Evolutionary conservation across 2,888 invertebrate genomes (phyloP).

Genomic region (Agriotes lineatus): DNA sequence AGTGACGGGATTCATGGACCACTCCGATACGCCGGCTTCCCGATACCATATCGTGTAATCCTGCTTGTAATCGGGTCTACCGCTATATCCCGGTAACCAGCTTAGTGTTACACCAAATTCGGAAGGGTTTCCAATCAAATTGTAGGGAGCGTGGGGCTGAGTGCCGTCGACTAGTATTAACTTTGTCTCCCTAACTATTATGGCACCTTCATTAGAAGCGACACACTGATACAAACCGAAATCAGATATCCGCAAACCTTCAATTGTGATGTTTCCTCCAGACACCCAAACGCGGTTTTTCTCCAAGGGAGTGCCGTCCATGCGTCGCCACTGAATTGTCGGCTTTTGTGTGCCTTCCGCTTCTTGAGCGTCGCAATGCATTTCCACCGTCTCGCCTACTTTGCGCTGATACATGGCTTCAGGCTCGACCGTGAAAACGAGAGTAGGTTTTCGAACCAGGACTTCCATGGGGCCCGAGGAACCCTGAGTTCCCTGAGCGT

Average conservation of each 20-base stretch:
- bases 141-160: slow-evolving; percentile 97
- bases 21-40: slow-evolving; percentile 88
- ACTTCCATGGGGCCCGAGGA: slow-evolving; percentile 84
- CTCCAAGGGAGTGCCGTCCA: slow-evolving; percentile 85
- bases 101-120: slow-evolving; percentile 91
- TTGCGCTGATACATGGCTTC: slow-evolving; percentile 92
- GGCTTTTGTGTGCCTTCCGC: slow-evolving; percentile 94
- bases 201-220: slow-evolving; percentile 94
- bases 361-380: slow-evolving; percentile 94
- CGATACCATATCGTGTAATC: slow-evolving; percentile 96
- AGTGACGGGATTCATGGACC: slow-evolving; percentile 94
- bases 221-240: slow-evolving; percentile 97
- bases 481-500: slow-evolving; percentile 94
- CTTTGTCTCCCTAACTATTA: slow-evolving; percentile 91
- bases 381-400: slow-evolving; percentile 90
- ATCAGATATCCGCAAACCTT: slow-evolving; percentile 87
- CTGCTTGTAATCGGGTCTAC: slow-evolving; percentile 94
- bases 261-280: slow-evolving; percentile 93
- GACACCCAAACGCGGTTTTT: slow-evolving; percentile 82
- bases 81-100: slow-evolving; percentile 96
- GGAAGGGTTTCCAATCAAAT: slow-evolving; percentile 89
- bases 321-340: slow-evolving; percentile 90
- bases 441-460: slow-evolving; percentile 93
- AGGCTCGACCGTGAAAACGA: slow-evolving; percentile 90
- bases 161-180: slow-evolving; percentile 94